A percentile compares a stretch with the other conserved stretches of the same genome.
Evolutionary conservation across 92 coral and sea anemone genomes (phyloP).

Genomic region (Epizoanthus ramosus): DNA sequence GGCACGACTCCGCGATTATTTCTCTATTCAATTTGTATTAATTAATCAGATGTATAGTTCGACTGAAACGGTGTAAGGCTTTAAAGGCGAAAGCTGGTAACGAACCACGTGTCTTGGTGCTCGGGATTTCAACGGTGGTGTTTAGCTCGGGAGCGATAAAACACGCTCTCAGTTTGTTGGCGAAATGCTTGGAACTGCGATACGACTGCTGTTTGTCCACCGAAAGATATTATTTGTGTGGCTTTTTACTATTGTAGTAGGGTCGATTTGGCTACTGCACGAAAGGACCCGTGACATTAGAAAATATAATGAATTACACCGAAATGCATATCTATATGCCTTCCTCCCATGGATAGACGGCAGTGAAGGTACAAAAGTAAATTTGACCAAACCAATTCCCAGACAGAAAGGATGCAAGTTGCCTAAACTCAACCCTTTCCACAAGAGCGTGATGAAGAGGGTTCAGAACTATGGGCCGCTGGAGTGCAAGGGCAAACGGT

Average conservation of each 20-base stretch:
- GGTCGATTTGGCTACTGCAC: slow-evolving; percentile 13
- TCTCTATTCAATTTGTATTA: too few species aligned
- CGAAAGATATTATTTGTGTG: slow-evolving; percentile 14
- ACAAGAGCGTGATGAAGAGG: slow-evolving; percentile 18
- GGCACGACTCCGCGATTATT: too few species aligned
- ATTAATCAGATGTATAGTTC: too few species aligned
- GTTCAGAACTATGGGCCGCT: slow-evolving; percentile 18
- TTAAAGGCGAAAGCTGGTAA: too few species aligned
- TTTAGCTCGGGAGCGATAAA: too few species aligned
- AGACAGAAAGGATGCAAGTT: slow-evolving; percentile 3
- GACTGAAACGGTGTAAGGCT: too few species aligned
- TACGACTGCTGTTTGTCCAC: slow-evolving; percentile 6
- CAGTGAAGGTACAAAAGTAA: not conserved
- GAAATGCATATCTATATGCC: not conserved
- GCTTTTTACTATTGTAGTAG: not conserved
- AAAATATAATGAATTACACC: slow-evolving; percentile 18
- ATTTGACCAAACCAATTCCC: not conserved
- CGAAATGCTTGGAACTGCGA: not conserved
- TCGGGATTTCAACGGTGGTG: too few species aligned
- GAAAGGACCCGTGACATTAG: not conserved
- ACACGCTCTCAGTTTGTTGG: too few species aligned
- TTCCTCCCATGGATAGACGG: not conserved
- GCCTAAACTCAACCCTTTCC: slow-evolving; percentile 35
- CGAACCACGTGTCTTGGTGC: too few species aligned
- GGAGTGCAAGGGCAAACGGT: slow-evolving; percentile 16